Evolutionary conservation across 92 coral and sea anemone genomes (phyloP), one percentile per base, ranked within the genome.

Genomic region (Zoanthus sansibaricus): DNA sequence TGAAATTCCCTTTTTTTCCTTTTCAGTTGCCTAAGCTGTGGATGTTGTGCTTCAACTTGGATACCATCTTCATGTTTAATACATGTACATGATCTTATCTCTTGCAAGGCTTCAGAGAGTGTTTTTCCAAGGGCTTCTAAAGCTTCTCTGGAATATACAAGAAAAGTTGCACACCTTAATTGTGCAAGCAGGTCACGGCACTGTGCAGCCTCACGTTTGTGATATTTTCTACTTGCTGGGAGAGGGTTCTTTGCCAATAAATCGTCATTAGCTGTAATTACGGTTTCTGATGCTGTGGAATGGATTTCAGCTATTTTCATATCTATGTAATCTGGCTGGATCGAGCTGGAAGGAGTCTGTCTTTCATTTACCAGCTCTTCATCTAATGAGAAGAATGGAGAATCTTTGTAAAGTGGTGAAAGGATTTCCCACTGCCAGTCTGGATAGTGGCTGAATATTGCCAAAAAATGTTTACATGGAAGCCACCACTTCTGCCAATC

Each of bases 381-480:
- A 69, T 89, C 90, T 1, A 89, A 75, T 56, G 64, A 42, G 52
- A 89, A 58, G 71, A 86, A 51, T 77, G 90, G 92, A 69, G 90
- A 86, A 62, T 86, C 86, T 62, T 76, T 20, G 86, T 89, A 56
- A 56, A 56, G 62, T 56, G 62, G 62, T 56, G 62, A 56, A 7
- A 56, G 12, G 62, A 5, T 56, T 15, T 56, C 62, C 62, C 62
- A 56, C 62, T 56, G 62, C 62, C 86, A 58, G 71, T 68, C 37
- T 75, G 90, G 92, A 52, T 89, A 86, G 71, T 86, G 82, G 44
- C 80, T 20, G 86, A 85, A 56, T 7, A 56, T 15, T 56, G 62
- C 86, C 55, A 89, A 33, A 86, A 86, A 89, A 48, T 89, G 92
- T 80, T 89, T 89, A 66, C 92, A 86, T 14, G 86, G 92, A n/a